Percentiles rank a stretch among this genome's conserved stretches.
Conservation (phyloP, 2,113 vertebrate genomes). For the Siniperca chuatsi region DNA sequence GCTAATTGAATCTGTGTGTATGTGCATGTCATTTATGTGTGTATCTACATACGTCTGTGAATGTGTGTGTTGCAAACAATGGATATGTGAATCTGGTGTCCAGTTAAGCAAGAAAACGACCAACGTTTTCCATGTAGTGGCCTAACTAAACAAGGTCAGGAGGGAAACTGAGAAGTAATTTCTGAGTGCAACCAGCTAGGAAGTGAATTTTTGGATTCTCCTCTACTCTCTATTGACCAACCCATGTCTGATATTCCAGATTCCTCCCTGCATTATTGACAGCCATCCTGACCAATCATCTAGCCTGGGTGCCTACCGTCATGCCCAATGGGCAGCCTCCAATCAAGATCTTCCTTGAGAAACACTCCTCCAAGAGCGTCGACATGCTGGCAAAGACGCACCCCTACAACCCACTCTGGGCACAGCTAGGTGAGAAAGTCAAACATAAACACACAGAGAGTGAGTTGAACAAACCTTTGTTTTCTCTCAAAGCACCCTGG, state of each 20-base stretch:
- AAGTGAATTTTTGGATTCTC: neutral
- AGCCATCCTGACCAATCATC: constrained; percentile 96
- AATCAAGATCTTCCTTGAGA: constrained; percentile 97
- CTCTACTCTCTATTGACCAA: neutral
- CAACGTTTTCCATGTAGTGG: constrained; percentile 12
- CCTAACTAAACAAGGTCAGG: constrained; percentile 5
- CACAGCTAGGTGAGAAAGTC: constrained; percentile 91
- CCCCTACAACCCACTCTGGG: constrained; percentile 98
- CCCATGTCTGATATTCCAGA: constrained; percentile 81
- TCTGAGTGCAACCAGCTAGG: neutral
- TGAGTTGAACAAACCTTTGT: neutral
- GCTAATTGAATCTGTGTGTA: constrained; percentile 5
- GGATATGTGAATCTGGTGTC: constrained; percentile 11
- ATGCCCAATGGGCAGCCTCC: constrained; percentile 99
- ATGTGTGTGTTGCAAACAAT: constrained; percentile 22
- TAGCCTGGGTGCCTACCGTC: constrained; percentile 99
- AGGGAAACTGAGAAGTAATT: neutral
- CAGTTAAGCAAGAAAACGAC: constrained; percentile 6
- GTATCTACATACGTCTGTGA: neutral
- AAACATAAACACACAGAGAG: neutral
- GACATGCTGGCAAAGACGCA: constrained; percentile 98
- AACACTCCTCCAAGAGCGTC: constrained; percentile 97
- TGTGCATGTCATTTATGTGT: neutral
- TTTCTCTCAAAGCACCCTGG: neutral
- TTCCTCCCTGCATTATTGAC: constrained; percentile 98